Conservation (phyloP, 2,113 vertebrate genomes). For the Panthera tigris region DNA sequence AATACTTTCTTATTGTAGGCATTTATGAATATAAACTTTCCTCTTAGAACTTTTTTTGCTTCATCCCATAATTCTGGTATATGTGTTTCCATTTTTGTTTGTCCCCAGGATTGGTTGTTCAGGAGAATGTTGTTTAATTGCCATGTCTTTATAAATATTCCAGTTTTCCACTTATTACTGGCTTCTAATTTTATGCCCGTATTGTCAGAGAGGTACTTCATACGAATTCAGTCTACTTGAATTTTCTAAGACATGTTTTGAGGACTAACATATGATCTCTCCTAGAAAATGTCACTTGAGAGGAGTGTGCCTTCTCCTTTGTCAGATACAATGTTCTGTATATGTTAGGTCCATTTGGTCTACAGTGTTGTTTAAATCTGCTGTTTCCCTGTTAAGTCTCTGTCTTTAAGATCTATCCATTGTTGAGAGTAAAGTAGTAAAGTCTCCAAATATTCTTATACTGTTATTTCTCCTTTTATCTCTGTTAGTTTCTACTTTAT, state of each 20-base stretch:
- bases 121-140: not conserved
- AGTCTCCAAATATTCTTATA: not conserved
- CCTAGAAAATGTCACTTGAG: too few species aligned
- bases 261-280: too few species aligned
- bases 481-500: not conserved
- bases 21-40: not conserved
- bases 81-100: not conserved
- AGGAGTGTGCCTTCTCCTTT: too few species aligned
- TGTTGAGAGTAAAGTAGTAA: not conserved
- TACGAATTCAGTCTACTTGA: not conserved
- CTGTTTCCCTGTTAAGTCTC: not conserved
- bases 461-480: not conserved
- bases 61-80: not conserved
- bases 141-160: not conserved
- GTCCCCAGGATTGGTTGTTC: not conserved
- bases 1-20: not conserved
- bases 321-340: too few species aligned
- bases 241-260: not conserved
- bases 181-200: not conserved
- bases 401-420: not conserved
- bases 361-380: too few species aligned
- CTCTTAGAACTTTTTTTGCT: not conserved
- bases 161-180: not conserved
- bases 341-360: too few species aligned
- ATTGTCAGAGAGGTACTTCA: not conserved